Evolutionary conservation across 2,888 invertebrate species (phyloP), one percentile per base, ranked within the genome.

Genomic region (Petrophora chlorosata): DNA sequence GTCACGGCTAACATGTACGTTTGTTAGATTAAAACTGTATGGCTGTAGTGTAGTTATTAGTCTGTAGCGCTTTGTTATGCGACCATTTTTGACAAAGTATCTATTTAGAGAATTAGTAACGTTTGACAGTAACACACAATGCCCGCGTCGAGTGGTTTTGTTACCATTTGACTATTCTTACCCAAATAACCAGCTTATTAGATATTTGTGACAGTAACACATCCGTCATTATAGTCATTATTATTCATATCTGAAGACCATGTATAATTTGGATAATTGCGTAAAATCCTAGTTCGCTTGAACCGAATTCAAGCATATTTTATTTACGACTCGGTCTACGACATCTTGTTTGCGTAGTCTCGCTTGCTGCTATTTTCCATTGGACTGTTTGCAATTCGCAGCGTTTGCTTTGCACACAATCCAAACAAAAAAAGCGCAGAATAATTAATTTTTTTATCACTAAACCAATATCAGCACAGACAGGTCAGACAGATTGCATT

Each of bases 271-370:
- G 7, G 29, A 34, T 39, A 45, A 44, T 44, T 25, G 14, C 38
- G 45, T 44, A 48, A 45, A 55, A 55, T 48, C 23, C 19, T 22
- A 44, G 23, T 25, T 22, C 23, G 17, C 14, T 34, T 29, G 8
- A 28, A 19, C 22, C 5, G 15, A 40, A 32, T 30, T 34, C 23
- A 32, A 26, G 17, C 10, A 14, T 19, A n/a, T 7, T 25, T 23
- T 34, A 42, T 33, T 39, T 23, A 40, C 25, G 12, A 17, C 23
- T 5, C n/a, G 9, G n/a, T 14, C 10, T 3, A 22, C 3, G n/a
- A 14, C 44, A 28, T 25, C 38, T 45, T 52, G 26, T 49, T 53
- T 49, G 45, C 19, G 7, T 22, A 29, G 14, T 19, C 9, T 22
- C 25, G 48, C 40, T 52, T 43, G 32, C 36, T 38, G 26, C n/a